Conservation (phyloP, 2,113 vertebrate species). For the Menura novaehollandiae region DNA sequence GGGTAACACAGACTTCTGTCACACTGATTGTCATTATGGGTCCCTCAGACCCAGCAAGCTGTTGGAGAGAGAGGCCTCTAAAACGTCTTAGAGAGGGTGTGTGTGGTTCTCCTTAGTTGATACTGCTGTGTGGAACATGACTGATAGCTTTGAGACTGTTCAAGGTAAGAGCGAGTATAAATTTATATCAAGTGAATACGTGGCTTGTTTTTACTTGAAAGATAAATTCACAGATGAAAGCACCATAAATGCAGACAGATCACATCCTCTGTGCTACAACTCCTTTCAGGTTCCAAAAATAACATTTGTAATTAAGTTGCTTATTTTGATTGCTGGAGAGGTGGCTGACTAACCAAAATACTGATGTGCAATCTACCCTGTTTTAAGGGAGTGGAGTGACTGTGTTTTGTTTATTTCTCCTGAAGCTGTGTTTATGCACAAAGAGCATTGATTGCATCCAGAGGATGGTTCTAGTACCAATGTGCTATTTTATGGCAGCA, state of each 20-base stretch:
- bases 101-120: neutral
- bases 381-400: neutral
- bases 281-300: slow-evolving; percentile 8
- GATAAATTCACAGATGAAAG: neutral
- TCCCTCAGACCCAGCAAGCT: neutral
- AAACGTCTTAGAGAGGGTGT: neutral
- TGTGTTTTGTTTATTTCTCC: neutral
- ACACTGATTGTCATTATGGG: neutral
- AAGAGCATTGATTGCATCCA: neutral
- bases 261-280: neutral
- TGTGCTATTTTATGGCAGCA: neutral
- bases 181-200: neutral
- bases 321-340: slow-evolving; percentile 11
- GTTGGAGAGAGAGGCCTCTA: neutral
- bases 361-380: neutral
- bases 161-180: neutral
- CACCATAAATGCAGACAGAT: neutral
- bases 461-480: neutral
- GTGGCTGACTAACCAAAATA: slow-evolving; percentile 25
- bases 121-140: neutral
- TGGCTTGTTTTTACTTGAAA: neutral
- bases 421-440: slow-evolving; percentile 2
- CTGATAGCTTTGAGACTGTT: neutral
- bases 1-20: neutral
- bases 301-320: neutral